Percentiles rank a stretch among this genome's conserved stretches.
These are phyloP conservation scores for Cheilosia scutellata DNA, from an alignment of 2,888 invertebrate species.

Conservation along the genomic window DNA sequence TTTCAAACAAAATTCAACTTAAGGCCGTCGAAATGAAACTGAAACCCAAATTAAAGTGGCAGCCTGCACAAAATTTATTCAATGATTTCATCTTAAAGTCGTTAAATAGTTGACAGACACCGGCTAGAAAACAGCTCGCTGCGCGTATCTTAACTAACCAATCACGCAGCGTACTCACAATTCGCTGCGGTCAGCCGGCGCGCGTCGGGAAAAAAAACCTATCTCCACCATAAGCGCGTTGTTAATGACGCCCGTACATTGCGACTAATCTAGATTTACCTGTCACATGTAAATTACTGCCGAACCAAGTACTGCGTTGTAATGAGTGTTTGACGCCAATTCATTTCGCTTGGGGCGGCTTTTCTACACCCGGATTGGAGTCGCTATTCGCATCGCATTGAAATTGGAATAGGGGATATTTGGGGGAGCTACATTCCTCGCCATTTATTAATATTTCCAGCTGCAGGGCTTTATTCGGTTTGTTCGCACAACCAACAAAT, in stretches of 20 bases:
- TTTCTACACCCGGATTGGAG: slow-evolving; percentile 58
- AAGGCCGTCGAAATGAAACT: background rate
- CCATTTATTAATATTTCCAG: slow-evolving; percentile 69
- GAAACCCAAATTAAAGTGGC: slow-evolving; percentile 44
- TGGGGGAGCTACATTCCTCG: slow-evolving; percentile 54
- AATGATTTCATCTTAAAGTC: slow-evolving; percentile 66
- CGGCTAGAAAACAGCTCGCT: slow-evolving; percentile 42
- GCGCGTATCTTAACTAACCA: slow-evolving; percentile 61
- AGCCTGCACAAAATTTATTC: slow-evolving; percentile 61
- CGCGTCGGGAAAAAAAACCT: slow-evolving; percentile 18
- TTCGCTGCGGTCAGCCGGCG: background rate
- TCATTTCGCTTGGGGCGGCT: slow-evolving; percentile 62
- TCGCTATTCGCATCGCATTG: slow-evolving; percentile 26
- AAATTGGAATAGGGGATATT: slow-evolving; percentile 14
- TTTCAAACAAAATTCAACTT: too few species aligned
- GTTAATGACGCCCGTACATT: slow-evolving; percentile 72
- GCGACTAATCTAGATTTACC: slow-evolving; percentile 73
- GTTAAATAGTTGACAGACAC: slow-evolving; percentile 68
- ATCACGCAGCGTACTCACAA: slow-evolving; percentile 30
- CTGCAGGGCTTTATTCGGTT: slow-evolving; percentile 64
- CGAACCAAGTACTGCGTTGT: slow-evolving; percentile 59
- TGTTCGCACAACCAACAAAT: slow-evolving; percentile 48
- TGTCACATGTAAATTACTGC: slow-evolving; percentile 74
- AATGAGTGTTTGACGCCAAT: slow-evolving; percentile 70
- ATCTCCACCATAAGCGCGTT: slow-evolving; percentile 65